Evolutionary conservation across 1,140 invertebrate species (phyloP), one percentile per base, ranked within the genome.

Genomic region (Nautilus pompilius): DNA sequence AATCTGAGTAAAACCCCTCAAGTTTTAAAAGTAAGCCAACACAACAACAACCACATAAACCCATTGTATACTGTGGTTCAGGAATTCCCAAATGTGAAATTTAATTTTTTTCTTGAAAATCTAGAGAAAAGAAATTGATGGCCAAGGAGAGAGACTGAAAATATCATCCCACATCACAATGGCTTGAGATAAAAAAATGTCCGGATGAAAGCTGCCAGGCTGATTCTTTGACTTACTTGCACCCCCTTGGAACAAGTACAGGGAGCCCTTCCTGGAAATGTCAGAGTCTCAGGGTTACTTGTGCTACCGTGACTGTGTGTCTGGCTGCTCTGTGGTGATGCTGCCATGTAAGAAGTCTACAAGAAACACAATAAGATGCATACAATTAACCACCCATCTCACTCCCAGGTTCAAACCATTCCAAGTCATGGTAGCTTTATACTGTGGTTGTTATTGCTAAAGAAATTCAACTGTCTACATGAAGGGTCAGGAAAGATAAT

Each of bases 271-370:
- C 49, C 49, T 53, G 49, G 49, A 53, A 53, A 53, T 53, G 49
- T 53, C 15, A 53, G 63, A 54, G 61, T 70, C 74, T n/a, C 66
- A 36, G 28, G 63, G 53, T 55, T 61, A 58, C 34, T 64, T 66
- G 49, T 69, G 70, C 45, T 67, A 70, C 10, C 69, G 34, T 29
- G 67, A 48, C 41, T 72, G 61, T 51, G 71, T 72, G 66, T 77
- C 74, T 20, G 75, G 77, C 54, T 75, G 54, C 66, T 76, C 61
- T 71, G 71, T 22, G 77, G 77, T 41, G 77, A 79, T 13, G 74
- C 68, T 22, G 74, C 71, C 58, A 72, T 68, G 49, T 75, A 71
- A 26, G 26, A 28, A 15, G 17, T 32, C 20, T 29, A 58, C 20
- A 28, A 58, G 28, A 41, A 15, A 48, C 20, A 57, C 55, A 58